These are phyloP conservation scores for Ophion slaviceki DNA, from an alignment of 2,888 invertebrate species.

Conservation along the genomic window DNA sequence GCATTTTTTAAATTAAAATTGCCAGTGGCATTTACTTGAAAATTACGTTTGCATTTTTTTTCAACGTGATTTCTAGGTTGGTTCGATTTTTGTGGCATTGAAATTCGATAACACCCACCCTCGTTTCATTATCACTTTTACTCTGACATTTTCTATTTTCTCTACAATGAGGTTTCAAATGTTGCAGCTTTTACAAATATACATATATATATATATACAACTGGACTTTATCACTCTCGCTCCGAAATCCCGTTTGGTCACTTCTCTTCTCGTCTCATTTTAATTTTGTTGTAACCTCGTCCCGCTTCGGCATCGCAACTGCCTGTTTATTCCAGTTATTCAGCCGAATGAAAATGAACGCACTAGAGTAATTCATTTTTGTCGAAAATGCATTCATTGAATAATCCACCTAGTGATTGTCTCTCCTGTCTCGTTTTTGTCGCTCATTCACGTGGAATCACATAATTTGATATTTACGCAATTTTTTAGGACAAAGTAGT, in stretches of 20 bases:
- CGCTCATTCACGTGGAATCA: not conserved
- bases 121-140: not conserved
- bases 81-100: no score
- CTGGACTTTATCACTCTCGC: slow-evolving; percentile 41
- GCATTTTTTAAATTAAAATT: no score
- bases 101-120: no score
- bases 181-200: slow-evolving; percentile 18
- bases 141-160: slow-evolving; percentile 24
- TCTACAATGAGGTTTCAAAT: slow-evolving; percentile 17
- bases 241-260: slow-evolving; percentile 58
- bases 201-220: not conserved
- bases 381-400: not conserved
- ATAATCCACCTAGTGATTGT: not conserved
- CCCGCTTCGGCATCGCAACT: slow-evolving; percentile 1
- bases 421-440: not conserved
- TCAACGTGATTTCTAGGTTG: no score
- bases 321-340: slow-evolving; percentile 26
- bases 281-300: slow-evolving; percentile 27
- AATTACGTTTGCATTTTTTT: no score
- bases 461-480: not conserved
- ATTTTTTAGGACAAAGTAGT: not conserved
- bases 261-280: slow-evolving; percentile 60
- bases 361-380: not conserved
- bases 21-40: no score
- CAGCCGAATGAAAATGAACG: not conserved